These are phyloP conservation scores for Antennarius maculatus DNA, from an alignment of 2,797 vertebrate species.

Conservation along the genomic window DNA sequence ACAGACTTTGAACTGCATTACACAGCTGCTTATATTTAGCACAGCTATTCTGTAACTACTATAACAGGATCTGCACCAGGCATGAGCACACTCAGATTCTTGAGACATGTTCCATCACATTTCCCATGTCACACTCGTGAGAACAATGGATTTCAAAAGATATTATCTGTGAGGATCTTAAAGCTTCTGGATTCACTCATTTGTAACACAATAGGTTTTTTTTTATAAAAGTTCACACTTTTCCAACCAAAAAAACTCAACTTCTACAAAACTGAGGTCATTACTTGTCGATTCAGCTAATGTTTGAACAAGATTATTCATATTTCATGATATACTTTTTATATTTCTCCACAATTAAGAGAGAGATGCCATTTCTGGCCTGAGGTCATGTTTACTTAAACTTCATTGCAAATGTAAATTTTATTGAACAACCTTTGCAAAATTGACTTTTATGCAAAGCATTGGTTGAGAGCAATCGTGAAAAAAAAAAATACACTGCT, in stretches of 20 bases:
- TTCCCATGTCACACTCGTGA: neutral
- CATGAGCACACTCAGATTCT: too few species aligned
- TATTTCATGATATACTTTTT: neutral
- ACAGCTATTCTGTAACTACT: too few species aligned
- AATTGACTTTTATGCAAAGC: neutral
- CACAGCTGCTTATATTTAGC: too few species aligned
- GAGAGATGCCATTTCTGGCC: neutral
- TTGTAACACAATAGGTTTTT: too few species aligned
- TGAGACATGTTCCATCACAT: neutral
- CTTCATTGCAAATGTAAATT: neutral
- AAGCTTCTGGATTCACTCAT: too few species aligned
- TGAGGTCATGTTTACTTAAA: neutral
- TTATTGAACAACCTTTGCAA: neutral
- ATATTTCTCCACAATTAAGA: neutral
- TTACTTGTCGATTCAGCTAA: neutral
- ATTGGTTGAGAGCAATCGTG: neutral
- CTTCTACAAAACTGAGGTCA: too few species aligned
- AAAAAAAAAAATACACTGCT: neutral
- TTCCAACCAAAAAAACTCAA: neutral
- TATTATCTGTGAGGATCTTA: too few species aligned
- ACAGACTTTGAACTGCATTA: too few species aligned
- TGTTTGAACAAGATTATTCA: neutral
- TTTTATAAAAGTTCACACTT: neutral
- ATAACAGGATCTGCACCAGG: too few species aligned
- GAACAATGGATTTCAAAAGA: too few species aligned